Evolutionary conservation across 2,113 vertebrate genomes (phyloP), one percentile per base, ranked within the genome.

Genomic region (Candoia aspera): DNA sequence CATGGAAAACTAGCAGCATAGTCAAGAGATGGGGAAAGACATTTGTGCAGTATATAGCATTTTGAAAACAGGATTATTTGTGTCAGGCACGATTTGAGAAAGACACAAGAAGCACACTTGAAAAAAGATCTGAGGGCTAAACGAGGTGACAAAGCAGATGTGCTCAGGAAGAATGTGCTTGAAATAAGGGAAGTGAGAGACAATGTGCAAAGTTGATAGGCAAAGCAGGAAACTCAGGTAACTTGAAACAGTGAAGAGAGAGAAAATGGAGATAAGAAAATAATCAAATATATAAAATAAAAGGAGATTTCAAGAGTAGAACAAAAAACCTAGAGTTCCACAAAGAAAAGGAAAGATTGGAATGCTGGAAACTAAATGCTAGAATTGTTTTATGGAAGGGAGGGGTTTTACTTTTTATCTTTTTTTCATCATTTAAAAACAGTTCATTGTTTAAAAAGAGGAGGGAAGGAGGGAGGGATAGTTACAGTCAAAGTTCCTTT

Each of bases 141-240:
- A 49, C 54, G 88, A 37, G 9, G 49, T 79, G 53, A 37, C 33
- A 90, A 49, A 60, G 57, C 62, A 84, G 12, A 29, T 60, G 57
- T 60, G 79, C 42, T 84, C 79, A 85, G 42, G 8, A 90, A 85
- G 73, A 58, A 53, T 62, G 2, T 53, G 42, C 26, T 84, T 29
- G 29, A 85, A 90, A 62, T 84, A 85, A 85, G 26, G 26, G 15
- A 90, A 19, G 90, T 59, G 90, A 90, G 37, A 90, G 42, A 60
- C 57, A 85, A 60, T 85, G 15, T 90, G 42, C 26, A 84, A 90
- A 90, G 57, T 85, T 62, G 57, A 60, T 85, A 46, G 90, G 83
- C 26, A 90, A 85, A 60, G 19, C 26, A 90, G 62, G 58, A 26
- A 54, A 58, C 10, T 46, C 90, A 53, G 73, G 26, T 60, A 85